Conservation (phyloP, 1,140 invertebrate genomes). For the Drosophila arawakana region DNA sequence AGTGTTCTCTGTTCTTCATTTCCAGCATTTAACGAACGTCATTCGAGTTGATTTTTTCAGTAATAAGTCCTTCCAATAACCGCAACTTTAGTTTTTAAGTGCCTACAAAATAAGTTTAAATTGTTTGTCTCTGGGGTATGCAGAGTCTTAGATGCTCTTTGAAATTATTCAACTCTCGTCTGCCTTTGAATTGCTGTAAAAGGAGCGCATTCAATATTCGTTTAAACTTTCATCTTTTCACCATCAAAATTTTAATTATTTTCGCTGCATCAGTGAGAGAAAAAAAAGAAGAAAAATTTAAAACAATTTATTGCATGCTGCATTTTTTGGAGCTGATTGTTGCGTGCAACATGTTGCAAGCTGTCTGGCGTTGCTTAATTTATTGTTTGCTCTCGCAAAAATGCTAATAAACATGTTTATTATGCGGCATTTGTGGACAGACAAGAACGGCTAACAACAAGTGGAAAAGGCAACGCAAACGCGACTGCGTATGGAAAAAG, state of each 20-base stretch:
- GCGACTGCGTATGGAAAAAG: not conserved
- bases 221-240: conserved; percentile 1
- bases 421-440: conserved; percentile 55
- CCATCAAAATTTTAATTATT: conserved; percentile 41
- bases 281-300: not conserved
- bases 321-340: conserved; percentile 62
- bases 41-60: not conserved
- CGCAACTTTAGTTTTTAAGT: not conserved
- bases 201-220: not conserved
- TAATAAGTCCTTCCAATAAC: conserved; percentile 12
- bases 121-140: not conserved
- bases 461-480: conserved; percentile 47
- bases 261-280: not conserved
- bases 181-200: too few species aligned
- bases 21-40: conserved; percentile 35
- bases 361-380: conserved; percentile 51
- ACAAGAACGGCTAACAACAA: conserved; percentile 31
- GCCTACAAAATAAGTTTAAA: not conserved
- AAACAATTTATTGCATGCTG: conserved; percentile 51
- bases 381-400: conserved; percentile 59
- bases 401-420: conserved; percentile 83
- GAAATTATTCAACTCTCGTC: too few species aligned
- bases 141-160: not conserved
- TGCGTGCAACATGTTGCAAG: conserved; percentile 79
- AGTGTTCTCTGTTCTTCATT: not conserved